Evolutionary conservation across 2,888 invertebrate genomes (phyloP).

Genomic region (Cheilosia pagana): DNA sequence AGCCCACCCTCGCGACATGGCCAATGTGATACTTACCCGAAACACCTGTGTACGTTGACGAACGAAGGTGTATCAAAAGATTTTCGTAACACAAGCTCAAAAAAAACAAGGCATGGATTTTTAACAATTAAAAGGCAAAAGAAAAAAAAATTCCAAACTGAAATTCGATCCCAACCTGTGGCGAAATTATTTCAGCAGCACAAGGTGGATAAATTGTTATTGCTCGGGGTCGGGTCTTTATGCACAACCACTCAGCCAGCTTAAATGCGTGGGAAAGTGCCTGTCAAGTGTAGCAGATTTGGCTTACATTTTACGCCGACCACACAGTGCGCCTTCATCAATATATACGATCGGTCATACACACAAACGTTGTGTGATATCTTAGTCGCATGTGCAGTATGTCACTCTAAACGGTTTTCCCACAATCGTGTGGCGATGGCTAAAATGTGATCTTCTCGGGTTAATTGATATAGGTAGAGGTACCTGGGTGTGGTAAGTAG

Average conservation of each 20-base stretch:
- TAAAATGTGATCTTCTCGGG: conserved; percentile 26
- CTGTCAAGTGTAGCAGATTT: conserved; percentile 53
- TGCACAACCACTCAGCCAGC: conserved; percentile 20
- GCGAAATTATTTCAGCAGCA: conserved; percentile 28
- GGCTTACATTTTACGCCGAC: conserved; percentile 27
- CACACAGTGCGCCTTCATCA: conserved; percentile 60
- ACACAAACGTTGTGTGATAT: conserved; percentile 4
- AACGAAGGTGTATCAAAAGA: neutral
- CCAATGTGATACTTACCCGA: conserved; percentile 22
- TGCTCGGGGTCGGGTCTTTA: conserved; percentile 41
- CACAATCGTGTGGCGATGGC: conserved; percentile 37
- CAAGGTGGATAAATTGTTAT: conserved; percentile 67
- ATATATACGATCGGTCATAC: conserved; percentile 28
- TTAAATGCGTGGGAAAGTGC: conserved; percentile 67
- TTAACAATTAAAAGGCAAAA: neutral
- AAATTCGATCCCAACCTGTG: conserved; percentile 51
- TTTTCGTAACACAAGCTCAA: neutral
- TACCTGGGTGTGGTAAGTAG: conserved; percentile 5
- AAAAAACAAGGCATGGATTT: neutral
- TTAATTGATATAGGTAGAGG: conserved; percentile 45
- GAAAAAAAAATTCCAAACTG: conserved; percentile 18
- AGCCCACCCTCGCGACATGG: conserved; percentile 52
- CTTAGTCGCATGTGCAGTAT: conserved; percentile 62
- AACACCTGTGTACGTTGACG: conserved; percentile 56
- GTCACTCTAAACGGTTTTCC: conserved; percentile 56